Base-by-base conservation (phyloP, 2,888 invertebrate genomes). In the Encarsia formosa region DNA sequence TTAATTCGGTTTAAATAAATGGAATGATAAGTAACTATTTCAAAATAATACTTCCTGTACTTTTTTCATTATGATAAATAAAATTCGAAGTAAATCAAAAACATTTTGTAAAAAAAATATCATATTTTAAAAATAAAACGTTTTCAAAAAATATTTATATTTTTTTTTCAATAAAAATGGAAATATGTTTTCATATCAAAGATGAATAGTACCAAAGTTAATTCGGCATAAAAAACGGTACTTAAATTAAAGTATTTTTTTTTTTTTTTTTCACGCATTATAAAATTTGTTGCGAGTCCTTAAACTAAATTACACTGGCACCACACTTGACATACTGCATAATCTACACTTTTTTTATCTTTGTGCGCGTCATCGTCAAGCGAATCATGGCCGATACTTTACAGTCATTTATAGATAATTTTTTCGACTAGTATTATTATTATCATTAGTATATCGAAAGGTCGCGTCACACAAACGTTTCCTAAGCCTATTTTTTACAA, bases 271-370 rank as follows among this genome's bases (percentile, higher is more conserved):
- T 49, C 49, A 49, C 38, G 51, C 35, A 11, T 45, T 48, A 55
- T 52, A 49, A 45, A 50, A 49, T 52, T 56, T 52, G 43, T 52
- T 29, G 4, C 41, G 29, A 46, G 35, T 56, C 26, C 47, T 52
- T 46, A 52, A 48, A 47, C 23, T 56, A 56, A 15, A 49, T 46
- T 52, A 50, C n/a, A 56, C 52, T 56, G 55, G 49, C 41, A 52
- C 51, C 55, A 35, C 41, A 41, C 38, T 34, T 52, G 44, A 45
- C 26, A 37, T 52, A 29, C 41, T 45, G 24, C 15, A 23, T 35
- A 20, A 47, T 48, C 34, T 39, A 40, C 52, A 49, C n/a, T 19
- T 31, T 16, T 42, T 48, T 51, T 50, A 39, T 45, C 42, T 56
- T 52, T 56, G 49, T 56, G 52, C 55, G 49, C 34, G 39, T 52